A percentile compares a stretch with the other conserved stretches of the same genome.
phyloP scores from a whole-genome alignment of 2,888 invertebrate genomes.

The Gastrophysa polygoni region DNA sequence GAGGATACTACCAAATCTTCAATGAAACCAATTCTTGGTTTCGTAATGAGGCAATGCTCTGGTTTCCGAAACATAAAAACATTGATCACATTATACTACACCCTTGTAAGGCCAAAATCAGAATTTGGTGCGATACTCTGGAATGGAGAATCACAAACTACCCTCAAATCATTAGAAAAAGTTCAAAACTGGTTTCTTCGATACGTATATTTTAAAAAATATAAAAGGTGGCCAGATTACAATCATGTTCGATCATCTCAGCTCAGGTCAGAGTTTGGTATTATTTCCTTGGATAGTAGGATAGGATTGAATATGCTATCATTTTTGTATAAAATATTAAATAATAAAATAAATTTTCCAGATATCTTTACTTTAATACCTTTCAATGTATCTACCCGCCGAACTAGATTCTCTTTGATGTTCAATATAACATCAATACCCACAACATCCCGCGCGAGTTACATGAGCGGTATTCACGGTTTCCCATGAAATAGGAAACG shows the following conservation, averaged over 20 bases:
- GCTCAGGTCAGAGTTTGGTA: not conserved
- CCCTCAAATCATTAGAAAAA: constrained; percentile 1
- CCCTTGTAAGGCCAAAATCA: not conserved
- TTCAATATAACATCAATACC: not conserved
- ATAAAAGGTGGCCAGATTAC: not conserved
- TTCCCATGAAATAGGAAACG: too few relatives aligned
- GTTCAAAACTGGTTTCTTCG: not conserved
- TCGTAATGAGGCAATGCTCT: not conserved
- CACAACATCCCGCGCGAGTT: not conserved
- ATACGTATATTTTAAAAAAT: not conserved
- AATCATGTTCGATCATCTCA: constrained; percentile 1
- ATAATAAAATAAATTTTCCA: not conserved
- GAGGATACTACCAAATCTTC: not conserved
- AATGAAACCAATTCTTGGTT: not conserved
- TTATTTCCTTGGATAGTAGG: not conserved
- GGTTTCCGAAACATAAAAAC: not conserved
- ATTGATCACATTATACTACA: not conserved
- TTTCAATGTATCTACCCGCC: not conserved
- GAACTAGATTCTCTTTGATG: constrained; percentile 3
- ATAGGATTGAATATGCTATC: not conserved
- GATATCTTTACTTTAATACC: not conserved
- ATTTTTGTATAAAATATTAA: not conserved
- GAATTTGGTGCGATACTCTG: not conserved
- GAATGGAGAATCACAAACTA: not conserved
- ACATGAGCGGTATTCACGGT: too few relatives aligned